These are phyloP conservation scores for Aporophyla lueneburgensis DNA, from an alignment of 2,888 invertebrate genomes.

Conservation along the genomic window DNA sequence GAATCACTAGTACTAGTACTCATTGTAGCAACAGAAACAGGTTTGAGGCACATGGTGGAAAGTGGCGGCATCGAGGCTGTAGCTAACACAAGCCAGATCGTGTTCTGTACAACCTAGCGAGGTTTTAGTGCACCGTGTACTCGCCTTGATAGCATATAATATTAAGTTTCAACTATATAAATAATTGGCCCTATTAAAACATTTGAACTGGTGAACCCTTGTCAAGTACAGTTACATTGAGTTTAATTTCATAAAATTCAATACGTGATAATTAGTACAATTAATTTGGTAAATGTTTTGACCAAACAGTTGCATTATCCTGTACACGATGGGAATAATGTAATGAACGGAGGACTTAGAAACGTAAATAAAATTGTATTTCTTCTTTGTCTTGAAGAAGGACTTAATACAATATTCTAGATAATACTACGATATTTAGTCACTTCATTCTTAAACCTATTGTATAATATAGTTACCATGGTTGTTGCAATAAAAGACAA, in stretches of 20 bases:
- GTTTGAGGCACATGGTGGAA: constrained; percentile 84
- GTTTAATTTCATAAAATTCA: constrained; percentile 14
- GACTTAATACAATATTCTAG: not conserved
- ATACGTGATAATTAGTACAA: not conserved
- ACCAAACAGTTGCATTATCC: constrained; percentile 8
- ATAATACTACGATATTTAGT: not conserved
- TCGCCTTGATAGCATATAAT: constrained; percentile 11
- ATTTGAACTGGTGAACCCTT: not conserved
- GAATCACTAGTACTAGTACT: constrained; percentile 59
- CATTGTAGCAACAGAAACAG: constrained; percentile 70
- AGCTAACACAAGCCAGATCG: constrained; percentile 46
- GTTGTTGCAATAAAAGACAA: not conserved
- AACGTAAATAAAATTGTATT: not conserved
- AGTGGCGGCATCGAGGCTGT: constrained; percentile 75
- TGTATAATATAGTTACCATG: not conserved
- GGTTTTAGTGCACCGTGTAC: constrained; percentile 30
- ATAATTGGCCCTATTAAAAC: not conserved
- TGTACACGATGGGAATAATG: constrained; percentile 19
- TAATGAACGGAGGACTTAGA: constrained; percentile 4
- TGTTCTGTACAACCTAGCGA: constrained; percentile 50
- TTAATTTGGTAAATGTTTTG: constrained; percentile 14
- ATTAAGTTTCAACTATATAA: not conserved
- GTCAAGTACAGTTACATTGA: not conserved
- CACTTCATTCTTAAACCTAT: not conserved
- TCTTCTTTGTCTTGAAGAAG: not conserved